Percentiles rank a stretch among this genome's conserved stretches.
These are phyloP conservation scores for Rissa tridactyla DNA, from an alignment of 2,113 vertebrate genomes.

Conservation along the genomic window DNA sequence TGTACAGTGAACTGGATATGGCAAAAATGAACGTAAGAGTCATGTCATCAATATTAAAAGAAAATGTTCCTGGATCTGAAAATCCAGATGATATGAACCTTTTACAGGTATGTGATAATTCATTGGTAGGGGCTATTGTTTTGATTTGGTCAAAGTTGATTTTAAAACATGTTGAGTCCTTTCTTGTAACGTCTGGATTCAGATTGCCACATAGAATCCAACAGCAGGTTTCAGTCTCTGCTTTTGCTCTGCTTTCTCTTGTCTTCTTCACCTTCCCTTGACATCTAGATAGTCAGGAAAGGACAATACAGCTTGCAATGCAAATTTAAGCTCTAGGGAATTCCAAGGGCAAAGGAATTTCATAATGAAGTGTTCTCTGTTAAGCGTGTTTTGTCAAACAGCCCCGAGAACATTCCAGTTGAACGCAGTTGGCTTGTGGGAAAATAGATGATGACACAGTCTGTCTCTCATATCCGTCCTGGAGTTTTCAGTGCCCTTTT, in stretches of 20 bases:
- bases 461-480: neutral
- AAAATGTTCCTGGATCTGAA: constrained; percentile 75
- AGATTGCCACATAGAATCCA: neutral
- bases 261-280: neutral
- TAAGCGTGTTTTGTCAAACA: constrained; percentile 26
- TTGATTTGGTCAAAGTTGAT: neutral
- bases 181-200: neutral
- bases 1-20: constrained; percentile 82
- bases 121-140: neutral
- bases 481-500: neutral
- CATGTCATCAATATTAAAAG: constrained; percentile 77
- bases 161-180: neutral
- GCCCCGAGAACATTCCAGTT: constrained; percentile 44
- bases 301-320: neutral
- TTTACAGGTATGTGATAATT: constrained; percentile 66
- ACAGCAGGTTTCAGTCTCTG: neutral
- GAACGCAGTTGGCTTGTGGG: neutral
- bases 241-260: neutral
- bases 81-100: constrained; percentile 74
- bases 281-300: neutral
- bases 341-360: constrained; percentile 47
- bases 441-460: neutral
- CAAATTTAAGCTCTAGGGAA: constrained; percentile 16
- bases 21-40: constrained; percentile 77
- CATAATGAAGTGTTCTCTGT: constrained; percentile 14